A percentile compares a stretch with the other conserved stretches of the same genome.
Conservation (phyloP, 2,113 vertebrate genomes). For the Vireo altiloquus region DNA sequence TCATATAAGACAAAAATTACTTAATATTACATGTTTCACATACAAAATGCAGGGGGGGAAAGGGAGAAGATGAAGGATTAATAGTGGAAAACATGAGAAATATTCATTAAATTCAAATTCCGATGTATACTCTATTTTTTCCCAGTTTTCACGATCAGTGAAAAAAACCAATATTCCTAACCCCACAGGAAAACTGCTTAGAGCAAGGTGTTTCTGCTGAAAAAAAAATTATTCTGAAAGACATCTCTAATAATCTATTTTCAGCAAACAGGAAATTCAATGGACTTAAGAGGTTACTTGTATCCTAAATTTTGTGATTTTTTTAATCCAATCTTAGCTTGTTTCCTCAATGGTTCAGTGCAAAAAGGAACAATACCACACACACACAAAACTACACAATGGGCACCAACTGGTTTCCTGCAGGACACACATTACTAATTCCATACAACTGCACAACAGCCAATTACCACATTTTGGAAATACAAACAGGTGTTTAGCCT, state of each 20-base stretch:
- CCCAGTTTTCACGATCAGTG: background rate
- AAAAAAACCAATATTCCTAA: background rate
- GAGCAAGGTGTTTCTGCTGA: background rate
- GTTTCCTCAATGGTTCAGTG: background rate
- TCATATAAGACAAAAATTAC: background rate
- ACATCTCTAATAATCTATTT: background rate
- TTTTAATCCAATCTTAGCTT: background rate
- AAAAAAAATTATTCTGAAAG: background rate
- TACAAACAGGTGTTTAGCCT: background rate
- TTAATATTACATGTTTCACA: background rate
- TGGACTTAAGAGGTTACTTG: background rate
- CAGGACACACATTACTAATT: background rate
- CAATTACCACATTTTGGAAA: background rate
- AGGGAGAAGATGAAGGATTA: background rate
- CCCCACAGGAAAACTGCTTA: background rate
- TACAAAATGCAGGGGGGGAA: background rate
- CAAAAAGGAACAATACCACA: background rate
- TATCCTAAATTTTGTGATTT: background rate
- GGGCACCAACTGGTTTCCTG: background rate
- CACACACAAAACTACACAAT: background rate
- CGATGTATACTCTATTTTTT: background rate
- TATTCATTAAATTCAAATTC: background rate
- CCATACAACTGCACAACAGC: background rate
- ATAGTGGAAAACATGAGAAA: background rate
- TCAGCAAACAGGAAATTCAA: background rate